These are phyloP conservation scores for Ciconia stormi DNA, from an alignment of 2,113 vertebrate species.

Conservation along the genomic window DNA sequence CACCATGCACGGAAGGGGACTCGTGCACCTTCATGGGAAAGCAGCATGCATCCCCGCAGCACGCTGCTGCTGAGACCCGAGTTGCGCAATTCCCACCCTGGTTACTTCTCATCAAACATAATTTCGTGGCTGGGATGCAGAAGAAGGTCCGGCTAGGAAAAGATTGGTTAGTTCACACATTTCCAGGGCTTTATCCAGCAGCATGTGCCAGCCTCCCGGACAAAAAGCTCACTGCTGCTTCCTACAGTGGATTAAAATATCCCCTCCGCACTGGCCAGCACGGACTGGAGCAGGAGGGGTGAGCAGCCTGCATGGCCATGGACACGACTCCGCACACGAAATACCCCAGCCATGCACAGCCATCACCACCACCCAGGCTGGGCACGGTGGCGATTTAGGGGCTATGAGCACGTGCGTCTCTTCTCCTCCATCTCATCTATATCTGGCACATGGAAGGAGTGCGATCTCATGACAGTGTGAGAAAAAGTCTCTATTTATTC, in stretches of 20 bases:
- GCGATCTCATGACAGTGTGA: conserved; percentile 17
- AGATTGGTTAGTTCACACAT: background rate
- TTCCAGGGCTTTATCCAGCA: background rate
- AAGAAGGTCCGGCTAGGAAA: background rate
- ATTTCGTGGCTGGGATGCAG: background rate
- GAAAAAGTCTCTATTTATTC: conserved; percentile 46
- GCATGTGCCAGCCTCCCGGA: background rate
- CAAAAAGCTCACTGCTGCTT: background rate
- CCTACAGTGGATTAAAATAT: background rate
- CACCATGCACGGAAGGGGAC: rapidly evolving
- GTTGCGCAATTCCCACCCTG: rapidly evolving
- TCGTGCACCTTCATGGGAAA: background rate
- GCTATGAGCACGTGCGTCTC: background rate
- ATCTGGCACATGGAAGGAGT: background rate
- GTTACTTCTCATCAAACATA: background rate
- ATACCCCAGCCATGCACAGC: background rate
- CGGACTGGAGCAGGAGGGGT: background rate
- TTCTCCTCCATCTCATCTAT: background rate
- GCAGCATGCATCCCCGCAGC: background rate
- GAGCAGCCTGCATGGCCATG: background rate
- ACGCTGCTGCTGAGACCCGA: background rate
- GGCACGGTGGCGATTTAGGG: background rate
- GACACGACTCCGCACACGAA: rapidly evolving
- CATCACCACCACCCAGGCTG: background rate
- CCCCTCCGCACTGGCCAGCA: background rate